phyloP scores from a whole-genome alignment of 2,797 vertebrate genomes.

The Tolypeutes matacus region DNA sequence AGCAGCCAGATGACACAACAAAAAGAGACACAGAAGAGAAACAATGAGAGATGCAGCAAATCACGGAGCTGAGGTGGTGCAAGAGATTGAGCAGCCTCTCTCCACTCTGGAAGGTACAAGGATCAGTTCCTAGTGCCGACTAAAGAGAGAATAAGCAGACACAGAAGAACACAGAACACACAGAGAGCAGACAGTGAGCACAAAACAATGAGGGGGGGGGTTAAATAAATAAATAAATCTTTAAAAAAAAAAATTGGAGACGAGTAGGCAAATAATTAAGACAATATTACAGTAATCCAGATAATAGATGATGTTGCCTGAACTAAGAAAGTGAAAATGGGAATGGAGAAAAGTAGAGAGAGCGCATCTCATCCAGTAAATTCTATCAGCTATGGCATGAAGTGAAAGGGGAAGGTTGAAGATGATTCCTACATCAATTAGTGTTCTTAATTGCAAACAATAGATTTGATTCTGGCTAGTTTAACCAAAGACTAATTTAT shows the following conservation, averaged over 20 bases:
- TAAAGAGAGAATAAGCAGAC: no score
- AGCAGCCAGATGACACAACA: no score
- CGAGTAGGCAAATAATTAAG: background rate
- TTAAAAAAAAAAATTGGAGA: background rate
- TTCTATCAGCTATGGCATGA: background rate
- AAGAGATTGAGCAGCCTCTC: no score
- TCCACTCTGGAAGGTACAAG: no score
- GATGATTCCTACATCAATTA: background rate
- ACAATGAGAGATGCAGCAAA: no score
- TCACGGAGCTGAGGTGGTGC: no score
- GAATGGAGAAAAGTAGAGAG: background rate
- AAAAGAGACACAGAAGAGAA: no score
- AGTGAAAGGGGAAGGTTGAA: background rate
- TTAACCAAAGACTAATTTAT: background rate
- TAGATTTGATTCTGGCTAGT: conserved; percentile 28
- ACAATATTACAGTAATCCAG: background rate
- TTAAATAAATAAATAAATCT: no score
- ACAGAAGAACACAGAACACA: no score
- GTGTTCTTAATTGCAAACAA: background rate
- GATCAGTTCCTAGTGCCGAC: no score
- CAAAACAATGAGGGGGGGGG: no score
- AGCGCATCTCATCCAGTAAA: background rate
- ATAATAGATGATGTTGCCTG: background rate
- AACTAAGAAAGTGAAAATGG: background rate
- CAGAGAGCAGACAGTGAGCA: no score